These are phyloP conservation scores for Gracilinanus agilis DNA, from an alignment of 2,113 vertebrate genomes.

Conservation along the genomic window DNA sequence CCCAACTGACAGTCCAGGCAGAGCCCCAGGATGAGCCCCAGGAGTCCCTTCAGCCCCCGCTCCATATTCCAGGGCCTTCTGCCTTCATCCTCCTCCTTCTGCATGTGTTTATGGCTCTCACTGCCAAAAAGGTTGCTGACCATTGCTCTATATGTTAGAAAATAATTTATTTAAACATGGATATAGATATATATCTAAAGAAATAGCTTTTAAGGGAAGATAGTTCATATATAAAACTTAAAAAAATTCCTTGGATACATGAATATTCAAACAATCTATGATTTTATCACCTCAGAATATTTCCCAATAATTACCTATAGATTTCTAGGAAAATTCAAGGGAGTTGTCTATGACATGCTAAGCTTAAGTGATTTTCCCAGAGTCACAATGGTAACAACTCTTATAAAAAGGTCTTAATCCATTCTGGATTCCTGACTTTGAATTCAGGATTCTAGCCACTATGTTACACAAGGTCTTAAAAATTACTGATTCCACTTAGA, in stretches of 20 bases:
- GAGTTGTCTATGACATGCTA: not conserved
- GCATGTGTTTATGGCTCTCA: no score
- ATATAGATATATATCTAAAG: no score
- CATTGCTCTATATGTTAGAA: not conserved
- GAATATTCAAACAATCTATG: not conserved
- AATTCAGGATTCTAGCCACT: not conserved
- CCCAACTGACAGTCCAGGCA: no score
- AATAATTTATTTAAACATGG: not conserved
- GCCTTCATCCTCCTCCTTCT: no score
- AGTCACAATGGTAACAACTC: not conserved
- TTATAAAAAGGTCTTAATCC: not conserved
- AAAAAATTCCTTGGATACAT: not conserved
- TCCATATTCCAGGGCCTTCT: no score
- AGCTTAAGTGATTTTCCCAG: not conserved
- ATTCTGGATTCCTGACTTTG: not conserved
- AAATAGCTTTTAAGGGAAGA: not conserved
- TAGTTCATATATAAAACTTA: not conserved
- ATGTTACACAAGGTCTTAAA: not conserved
- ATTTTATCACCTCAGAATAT: not conserved
- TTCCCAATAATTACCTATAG: not conserved
- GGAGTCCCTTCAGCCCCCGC: no score
- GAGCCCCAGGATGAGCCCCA: no score
- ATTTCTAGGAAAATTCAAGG: not conserved
- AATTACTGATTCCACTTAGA: not conserved
- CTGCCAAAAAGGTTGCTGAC: no score